Evolutionary conservation across 1,140 invertebrate genomes (phyloP).

Genomic region (Chymomyza costata): DNA sequence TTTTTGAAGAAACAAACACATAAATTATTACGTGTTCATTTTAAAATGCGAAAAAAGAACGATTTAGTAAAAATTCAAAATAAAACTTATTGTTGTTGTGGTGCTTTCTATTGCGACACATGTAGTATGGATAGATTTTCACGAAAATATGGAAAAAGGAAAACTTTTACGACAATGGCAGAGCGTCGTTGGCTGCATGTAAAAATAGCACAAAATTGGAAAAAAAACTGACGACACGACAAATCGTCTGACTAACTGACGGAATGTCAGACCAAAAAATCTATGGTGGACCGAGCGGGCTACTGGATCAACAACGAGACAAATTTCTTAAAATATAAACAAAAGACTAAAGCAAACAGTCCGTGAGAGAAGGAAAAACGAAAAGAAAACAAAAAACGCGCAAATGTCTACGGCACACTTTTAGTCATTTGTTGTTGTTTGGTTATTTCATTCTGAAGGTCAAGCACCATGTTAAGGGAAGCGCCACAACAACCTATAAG

Average conservation of each 20-base stretch:
- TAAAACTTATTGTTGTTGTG: conserved; percentile 37
- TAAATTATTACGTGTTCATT: conserved; percentile 24
- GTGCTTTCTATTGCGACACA: conserved; percentile 5
- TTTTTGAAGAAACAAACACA: too few relatives aligned
- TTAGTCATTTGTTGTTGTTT: conserved; percentile 11
- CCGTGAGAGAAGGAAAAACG: conserved; percentile 21
- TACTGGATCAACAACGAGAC: conserved; percentile 5
- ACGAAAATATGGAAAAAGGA: conserved; percentile 34
- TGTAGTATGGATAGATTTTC: conserved; percentile 30
- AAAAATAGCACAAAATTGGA: conserved; percentile 19
- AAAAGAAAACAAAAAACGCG: conserved; percentile 11
- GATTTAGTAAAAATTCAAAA: too few relatives aligned
- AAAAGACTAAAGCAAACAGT: conserved; percentile 23
- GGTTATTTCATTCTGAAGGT: conserved; percentile 58
- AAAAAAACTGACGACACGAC: conserved; percentile 31
- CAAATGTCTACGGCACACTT: conserved; percentile 18
- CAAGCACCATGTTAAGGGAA: conserved; percentile 35
- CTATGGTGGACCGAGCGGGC: too few relatives aligned
- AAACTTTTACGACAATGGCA: conserved; percentile 35
- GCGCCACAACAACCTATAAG: conserved; percentile 33
- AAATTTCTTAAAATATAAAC: conserved; percentile 19
- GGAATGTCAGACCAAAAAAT: conserved; percentile 37
- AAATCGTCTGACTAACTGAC: conserved; percentile 35
- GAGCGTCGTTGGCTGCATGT: conserved; percentile 32
- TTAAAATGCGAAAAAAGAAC: too few relatives aligned